phyloP scores from a whole-genome alignment of 37 sponge, comb jelly and placozoan species.

The Theonella swinhoei region DNA sequence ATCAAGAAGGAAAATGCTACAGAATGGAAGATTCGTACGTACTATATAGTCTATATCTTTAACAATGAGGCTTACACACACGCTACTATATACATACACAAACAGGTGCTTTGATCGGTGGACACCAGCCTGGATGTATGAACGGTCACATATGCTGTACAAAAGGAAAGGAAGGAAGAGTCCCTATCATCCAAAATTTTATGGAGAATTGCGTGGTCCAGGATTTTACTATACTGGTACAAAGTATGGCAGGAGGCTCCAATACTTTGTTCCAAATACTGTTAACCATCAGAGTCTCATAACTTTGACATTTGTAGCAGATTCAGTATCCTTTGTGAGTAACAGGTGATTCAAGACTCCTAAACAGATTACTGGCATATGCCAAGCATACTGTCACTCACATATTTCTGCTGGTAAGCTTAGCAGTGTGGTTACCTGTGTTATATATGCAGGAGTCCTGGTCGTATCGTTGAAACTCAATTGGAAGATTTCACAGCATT shows the following conservation, averaged over 20 bases:
- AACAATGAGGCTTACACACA: no score
- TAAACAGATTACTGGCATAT: neutral
- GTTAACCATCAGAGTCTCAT: conserved; percentile 75
- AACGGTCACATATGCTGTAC: neutral
- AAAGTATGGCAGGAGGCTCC: neutral
- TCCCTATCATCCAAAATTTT: conserved; percentile 74
- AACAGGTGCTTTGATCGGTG: conserved; percentile 38
- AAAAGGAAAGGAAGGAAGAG: conserved; percentile 5
- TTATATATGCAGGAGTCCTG: conserved; percentile 59
- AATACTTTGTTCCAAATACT: no score
- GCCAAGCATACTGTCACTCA: neutral
- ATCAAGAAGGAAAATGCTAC: conserved; percentile 57
- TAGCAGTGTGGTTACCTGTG: neutral
- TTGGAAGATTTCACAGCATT: conserved; percentile 81
- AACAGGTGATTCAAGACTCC: conserved; percentile 40
- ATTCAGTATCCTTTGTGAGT: conserved; percentile 67
- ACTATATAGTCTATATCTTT: neutral
- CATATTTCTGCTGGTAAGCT: neutral
- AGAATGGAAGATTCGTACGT: conserved; percentile 65
- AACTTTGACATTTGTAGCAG: conserved; percentile 77
- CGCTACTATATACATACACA: no score
- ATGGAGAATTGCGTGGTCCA: conserved; percentile 77
- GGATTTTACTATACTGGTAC: neutral
- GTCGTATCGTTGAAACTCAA: conserved; percentile 76
- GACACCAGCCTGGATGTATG: neutral